Base-by-base conservation (phyloP, 2,113 vertebrate species). In the Cnemophilus loriae region DNA sequence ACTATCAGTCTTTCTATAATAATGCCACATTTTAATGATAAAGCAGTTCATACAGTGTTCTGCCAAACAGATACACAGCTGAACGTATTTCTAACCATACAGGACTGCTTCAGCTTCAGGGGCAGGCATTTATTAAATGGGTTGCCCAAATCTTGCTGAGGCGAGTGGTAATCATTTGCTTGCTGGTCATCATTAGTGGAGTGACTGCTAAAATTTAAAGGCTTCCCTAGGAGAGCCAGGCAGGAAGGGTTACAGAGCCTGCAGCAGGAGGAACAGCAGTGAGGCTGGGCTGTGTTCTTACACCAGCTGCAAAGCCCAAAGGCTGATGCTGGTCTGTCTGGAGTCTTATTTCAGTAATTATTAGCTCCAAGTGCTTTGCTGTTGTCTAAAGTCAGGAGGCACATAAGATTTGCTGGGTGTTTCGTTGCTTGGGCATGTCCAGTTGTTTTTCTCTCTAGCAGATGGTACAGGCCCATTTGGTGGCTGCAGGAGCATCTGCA, bases 61-160 rank as follows among this genome's bases (percentile, higher is more conserved):
- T 78, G 57, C 44, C 57, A 68, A 46, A 46, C 3, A 61, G 39
- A 41, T 24, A 19, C 55, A 61, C 55, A 52, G 13, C 49, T 56
- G 74, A 71, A 47, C 0, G 0, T 20, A 11, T n/a, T 73, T 85
- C 52, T 82, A 71, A 90, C 18, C 0, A 0, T 11, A 5, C 17
- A 64, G 22, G 67, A 37, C 53, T 59, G 59, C 70, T 64, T 69
- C 77, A 71, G 32, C 46, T 7, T 1, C 30, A 35, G 59, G 86
- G 46, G 28, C 65, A 82, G 33, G 8, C 1, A 2, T 67, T 86
- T 91, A 16, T 65, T 59, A 28, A 75, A 32, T 30, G n/a, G 22
- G 7, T 14, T 63, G 26, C 47, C 20, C 46, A 56, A 23, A 47
- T 59, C 68, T 88, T 53, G 42, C 61, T 69, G 41, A 61, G 41